A percentile compares a stretch with the other conserved stretches of the same genome.
Conservation (phyloP, 2,113 vertebrate species). For the Rhinichthys klamathensis region DNA sequence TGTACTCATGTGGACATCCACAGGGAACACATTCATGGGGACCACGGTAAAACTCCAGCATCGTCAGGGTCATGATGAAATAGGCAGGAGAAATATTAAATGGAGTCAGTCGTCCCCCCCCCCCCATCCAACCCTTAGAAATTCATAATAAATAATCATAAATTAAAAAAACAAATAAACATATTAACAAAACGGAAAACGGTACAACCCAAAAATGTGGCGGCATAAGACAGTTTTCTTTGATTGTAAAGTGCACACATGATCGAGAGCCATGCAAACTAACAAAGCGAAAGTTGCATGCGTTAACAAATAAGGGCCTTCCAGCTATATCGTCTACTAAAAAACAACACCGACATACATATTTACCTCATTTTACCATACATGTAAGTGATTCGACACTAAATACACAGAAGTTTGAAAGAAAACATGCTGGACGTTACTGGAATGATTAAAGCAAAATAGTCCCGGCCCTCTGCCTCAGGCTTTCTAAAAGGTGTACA, state of each 20-base stretch:
- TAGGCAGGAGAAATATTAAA: background rate
- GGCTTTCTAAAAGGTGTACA: slow-evolving; percentile 32
- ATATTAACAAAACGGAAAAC: slow-evolving; percentile 8
- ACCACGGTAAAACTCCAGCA: slow-evolving; percentile 19
- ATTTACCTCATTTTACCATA: slow-evolving; percentile 56
- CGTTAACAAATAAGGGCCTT: slow-evolving; percentile 65
- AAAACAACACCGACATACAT: slow-evolving; percentile 62
- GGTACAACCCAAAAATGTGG: slow-evolving; percentile 22
- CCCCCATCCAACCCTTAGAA: slow-evolving; percentile 16
- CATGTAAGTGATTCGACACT: slow-evolving; percentile 54
- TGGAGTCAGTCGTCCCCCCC: background rate
- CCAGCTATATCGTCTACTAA: slow-evolving; percentile 53
- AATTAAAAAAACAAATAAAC: slow-evolving; percentile 39
- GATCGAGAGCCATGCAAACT: slow-evolving; percentile 76
- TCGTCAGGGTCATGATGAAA: slow-evolving; percentile 31
- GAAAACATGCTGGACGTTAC: slow-evolving; percentile 65
- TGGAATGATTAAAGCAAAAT: slow-evolving; percentile 50
- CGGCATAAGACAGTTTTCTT: slow-evolving; percentile 44
- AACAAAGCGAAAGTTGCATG: slow-evolving; percentile 75
- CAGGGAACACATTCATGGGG: slow-evolving; percentile 36
- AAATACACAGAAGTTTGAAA: slow-evolving; percentile 53
- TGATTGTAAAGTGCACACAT: slow-evolving; percentile 62
- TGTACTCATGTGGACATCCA: slow-evolving; percentile 33
- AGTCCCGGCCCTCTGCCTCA: slow-evolving; percentile 43
- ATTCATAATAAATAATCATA: background rate